phyloP scores from a whole-genome alignment of 2,797 vertebrate species.

The Trachops cirrhosus region DNA sequence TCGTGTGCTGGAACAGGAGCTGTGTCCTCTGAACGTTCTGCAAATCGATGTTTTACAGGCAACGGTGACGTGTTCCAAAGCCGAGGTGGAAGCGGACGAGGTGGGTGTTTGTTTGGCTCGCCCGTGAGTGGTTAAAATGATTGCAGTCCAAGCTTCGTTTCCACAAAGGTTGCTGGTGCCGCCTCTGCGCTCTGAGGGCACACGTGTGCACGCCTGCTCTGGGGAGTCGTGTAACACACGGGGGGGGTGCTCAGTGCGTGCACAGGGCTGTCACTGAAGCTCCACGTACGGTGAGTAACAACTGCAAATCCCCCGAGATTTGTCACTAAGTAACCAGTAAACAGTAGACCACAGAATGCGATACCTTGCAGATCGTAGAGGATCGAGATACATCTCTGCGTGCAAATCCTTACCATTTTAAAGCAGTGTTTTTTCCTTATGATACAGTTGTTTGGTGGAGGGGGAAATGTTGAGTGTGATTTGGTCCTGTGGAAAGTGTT shows the following conservation, averaged over 20 bases:
- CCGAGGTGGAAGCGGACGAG: conserved; percentile 59
- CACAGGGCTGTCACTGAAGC: background rate
- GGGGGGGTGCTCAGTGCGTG: background rate
- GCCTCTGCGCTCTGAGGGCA: background rate
- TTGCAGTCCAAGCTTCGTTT: background rate
- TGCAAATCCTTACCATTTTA: background rate
- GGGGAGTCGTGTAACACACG: no score
- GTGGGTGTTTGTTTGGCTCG: conserved; percentile 62
- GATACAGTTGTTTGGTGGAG: background rate
- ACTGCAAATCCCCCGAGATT: background rate
- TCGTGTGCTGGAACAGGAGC: background rate
- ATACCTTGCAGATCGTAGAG: background rate
- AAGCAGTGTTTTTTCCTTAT: background rate
- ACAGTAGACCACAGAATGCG: background rate
- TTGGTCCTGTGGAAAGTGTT: background rate
- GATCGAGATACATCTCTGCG: background rate
- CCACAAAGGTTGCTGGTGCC: conserved; percentile 3
- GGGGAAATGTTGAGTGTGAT: background rate
- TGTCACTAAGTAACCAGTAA: background rate
- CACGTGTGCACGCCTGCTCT: background rate
- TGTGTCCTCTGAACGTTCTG: background rate
- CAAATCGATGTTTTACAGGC: conserved; percentile 55
- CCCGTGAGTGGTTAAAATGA: background rate
- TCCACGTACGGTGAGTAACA: background rate
- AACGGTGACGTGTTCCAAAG: conserved; percentile 54